Conservation (phyloP, 2,888 invertebrate genomes). For the Idaea dimidiata region DNA sequence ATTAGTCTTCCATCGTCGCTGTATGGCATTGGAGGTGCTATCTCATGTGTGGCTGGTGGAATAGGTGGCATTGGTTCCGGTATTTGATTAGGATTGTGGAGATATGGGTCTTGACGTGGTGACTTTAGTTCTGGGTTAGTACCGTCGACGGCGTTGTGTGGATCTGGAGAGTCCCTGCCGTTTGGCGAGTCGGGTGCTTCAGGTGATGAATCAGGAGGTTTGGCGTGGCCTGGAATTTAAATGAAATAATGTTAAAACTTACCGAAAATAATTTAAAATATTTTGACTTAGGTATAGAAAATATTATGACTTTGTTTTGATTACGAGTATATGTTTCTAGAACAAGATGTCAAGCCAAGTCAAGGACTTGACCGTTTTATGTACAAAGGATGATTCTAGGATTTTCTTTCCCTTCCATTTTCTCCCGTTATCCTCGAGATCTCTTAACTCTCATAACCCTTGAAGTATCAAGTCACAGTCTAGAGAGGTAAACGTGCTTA, state of each 20-base stretch:
- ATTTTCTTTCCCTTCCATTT: no score
- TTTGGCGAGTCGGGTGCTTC: constrained; percentile 67
- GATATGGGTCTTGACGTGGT: constrained; percentile 60
- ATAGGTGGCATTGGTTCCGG: constrained; percentile 48
- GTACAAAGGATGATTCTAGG: no score
- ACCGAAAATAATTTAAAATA: no score
- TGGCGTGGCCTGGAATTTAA: constrained; percentile 56
- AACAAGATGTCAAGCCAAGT: no score
- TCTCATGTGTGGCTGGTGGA: neutral
- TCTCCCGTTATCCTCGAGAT: no score
- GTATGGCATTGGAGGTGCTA: constrained; percentile 50
- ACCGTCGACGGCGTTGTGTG: constrained; percentile 44
- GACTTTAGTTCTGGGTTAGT: constrained; percentile 55
- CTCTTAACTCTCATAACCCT: no score
- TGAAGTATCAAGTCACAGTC: no score
- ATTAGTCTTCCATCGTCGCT: constrained; percentile 62
- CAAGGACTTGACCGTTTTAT: no score
- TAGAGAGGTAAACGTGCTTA: no score
- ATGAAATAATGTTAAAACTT: neutral
- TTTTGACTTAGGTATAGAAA: no score
- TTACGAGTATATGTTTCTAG: no score
- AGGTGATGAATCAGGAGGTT: constrained; percentile 71
- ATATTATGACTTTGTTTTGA: no score
- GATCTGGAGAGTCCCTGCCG: constrained; percentile 68
- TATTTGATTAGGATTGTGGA: constrained; percentile 51